These are phyloP conservation scores for Ormyrus rosae DNA, from an alignment of 2,888 invertebrate genomes.

Conservation along the genomic window DNA sequence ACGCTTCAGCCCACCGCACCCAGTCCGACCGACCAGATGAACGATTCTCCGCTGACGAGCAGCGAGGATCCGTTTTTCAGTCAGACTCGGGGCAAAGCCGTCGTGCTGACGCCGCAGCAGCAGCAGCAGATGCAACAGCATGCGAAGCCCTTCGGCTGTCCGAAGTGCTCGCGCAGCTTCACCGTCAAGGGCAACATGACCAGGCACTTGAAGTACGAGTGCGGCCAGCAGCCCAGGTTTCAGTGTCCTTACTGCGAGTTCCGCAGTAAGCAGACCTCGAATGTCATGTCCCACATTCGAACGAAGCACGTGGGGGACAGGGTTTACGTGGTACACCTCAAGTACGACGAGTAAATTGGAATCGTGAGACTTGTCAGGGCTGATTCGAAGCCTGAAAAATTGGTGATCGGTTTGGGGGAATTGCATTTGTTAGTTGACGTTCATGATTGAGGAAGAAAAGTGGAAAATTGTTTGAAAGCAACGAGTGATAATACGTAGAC, in stretches of 20 bases:
- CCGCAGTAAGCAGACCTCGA: conserved; percentile 71
- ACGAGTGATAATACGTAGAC: conserved; percentile 11
- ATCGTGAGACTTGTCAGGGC: too few species aligned
- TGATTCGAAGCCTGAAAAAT: too few species aligned
- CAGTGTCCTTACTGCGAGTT: conserved; percentile 73
- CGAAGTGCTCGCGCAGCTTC: conserved; percentile 71
- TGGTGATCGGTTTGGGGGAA: too few species aligned
- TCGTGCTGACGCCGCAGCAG: not conserved
- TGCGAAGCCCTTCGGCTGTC: conserved; percentile 69
- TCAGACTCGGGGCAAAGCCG: not conserved
- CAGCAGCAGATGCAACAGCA: conserved; percentile 21
- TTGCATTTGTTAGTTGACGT: too few species aligned
- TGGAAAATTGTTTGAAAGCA: not conserved
- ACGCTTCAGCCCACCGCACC: not conserved
- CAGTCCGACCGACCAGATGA: not conserved
- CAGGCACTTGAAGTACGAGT: conserved; percentile 72
- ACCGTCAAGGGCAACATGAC: conserved; percentile 71
- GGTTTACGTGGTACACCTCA: conserved; percentile 64
- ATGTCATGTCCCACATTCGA: conserved; percentile 70
- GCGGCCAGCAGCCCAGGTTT: conserved; percentile 70
- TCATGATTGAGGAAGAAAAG: conserved; percentile 1
- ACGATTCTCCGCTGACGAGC: not conserved
- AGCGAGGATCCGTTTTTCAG: conserved; percentile 15
- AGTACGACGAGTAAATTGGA: conserved; percentile 50
- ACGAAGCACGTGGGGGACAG: conserved; percentile 64